Evolutionary conservation across 2,113 vertebrate species (phyloP).

Genomic region (Felis chaus): DNA sequence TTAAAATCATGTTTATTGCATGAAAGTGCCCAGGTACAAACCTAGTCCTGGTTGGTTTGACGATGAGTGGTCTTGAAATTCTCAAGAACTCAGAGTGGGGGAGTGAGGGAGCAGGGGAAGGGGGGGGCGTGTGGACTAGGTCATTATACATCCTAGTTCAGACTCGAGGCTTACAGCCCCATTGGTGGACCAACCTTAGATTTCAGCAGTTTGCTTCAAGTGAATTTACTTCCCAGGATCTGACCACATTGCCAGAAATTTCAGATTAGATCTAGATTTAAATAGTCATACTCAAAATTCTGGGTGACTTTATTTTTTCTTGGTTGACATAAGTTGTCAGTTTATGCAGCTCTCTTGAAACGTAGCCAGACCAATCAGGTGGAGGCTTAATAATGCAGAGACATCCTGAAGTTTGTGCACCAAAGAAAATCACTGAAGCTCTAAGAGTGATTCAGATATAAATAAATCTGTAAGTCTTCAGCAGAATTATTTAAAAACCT

Average conservation of each 20-base stretch:
- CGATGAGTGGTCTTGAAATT: background rate
- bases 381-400: background rate
- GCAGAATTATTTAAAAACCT: constrained; percentile 12
- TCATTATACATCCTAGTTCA: background rate
- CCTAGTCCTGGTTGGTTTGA: background rate
- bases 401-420: background rate
- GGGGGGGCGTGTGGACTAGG: background rate
- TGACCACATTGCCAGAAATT: background rate
- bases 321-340: background rate
- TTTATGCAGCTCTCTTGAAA: constrained; percentile 15
- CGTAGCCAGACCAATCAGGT: background rate
- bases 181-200: background rate
- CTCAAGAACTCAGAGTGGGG: background rate
- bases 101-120: rapidly evolving
- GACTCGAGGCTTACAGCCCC: background rate
- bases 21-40: background rate
- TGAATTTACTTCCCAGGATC: background rate
- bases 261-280: background rate
- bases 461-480: background rate
- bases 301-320: background rate
- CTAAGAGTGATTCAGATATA: background rate
- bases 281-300: background rate
- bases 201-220: background rate
- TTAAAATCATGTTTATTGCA: background rate
- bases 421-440: background rate